Evolutionary conservation across 2,797 vertebrate genomes (phyloP), one percentile per base, ranked within the genome.

Genomic region (Characodon lateralis): DNA sequence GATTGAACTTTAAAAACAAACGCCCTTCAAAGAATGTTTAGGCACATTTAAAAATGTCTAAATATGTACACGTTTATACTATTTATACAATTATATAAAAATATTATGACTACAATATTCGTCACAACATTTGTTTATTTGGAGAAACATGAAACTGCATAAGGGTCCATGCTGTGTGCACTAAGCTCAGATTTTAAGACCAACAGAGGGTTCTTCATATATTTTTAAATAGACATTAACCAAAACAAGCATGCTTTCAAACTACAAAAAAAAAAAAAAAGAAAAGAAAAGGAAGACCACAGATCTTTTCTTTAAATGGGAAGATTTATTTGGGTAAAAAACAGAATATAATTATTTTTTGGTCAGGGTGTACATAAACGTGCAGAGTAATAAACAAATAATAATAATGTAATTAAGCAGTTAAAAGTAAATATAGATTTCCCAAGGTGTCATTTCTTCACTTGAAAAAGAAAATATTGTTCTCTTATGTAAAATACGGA

Each of bases 141-240:
- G 5, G 28, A 28, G 14, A 59, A 59, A 26, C 3, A 58, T 58
- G 12, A 46, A 6, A 46, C 13, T 20, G 51, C 51, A 53, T 3
- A 53, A 20, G 0, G 28, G 35, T 18, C 20, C 74, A 28, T 71
- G 28, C 46, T 31, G 28, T 76, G 43, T 71, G 12, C 6, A 31
- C 59, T 61, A 61, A 22, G 58, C 74, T 28, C 24, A 58, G 43
- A 24, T 51, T 16, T 56, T 24, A 70, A 85, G 73, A 82, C 89
- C 89, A 80, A 80, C 70, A 92, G 89, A 78, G 89, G 89, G 81
- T 88, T 78, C 88, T 80, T 82, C 81, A 85, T 71, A 5, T 7
- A 68, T 71, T 48, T 76, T 73, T 71, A 18, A 13, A 26, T 8
- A 68, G 50, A 48, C 14, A 73, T 12, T 1, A 28, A 59, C 12